phyloP scores from a whole-genome alignment of 2,888 invertebrate species.

The Chloroclysta siterata region DNA sequence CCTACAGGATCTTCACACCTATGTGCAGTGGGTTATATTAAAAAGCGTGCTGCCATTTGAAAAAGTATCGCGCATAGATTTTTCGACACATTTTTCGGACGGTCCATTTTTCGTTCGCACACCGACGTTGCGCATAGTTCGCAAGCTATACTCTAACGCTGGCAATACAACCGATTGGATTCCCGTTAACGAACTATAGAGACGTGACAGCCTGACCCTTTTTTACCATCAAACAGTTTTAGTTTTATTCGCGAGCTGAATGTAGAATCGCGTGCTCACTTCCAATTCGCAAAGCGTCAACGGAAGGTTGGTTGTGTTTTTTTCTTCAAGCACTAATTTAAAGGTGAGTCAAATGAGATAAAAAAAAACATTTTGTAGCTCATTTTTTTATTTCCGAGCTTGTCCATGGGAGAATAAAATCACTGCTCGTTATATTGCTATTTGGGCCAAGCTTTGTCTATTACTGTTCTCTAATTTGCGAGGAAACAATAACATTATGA shows the following conservation, averaged over 20 bases:
- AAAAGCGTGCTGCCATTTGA: neutral
- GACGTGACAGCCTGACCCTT: conserved; percentile 53
- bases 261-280: conserved; percentile 18
- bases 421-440: too few species aligned
- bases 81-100: conserved; percentile 11
- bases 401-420: too few species aligned
- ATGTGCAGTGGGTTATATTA: neutral
- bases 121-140: conserved; percentile 24
- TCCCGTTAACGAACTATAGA: conserved; percentile 62
- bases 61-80: conserved; percentile 15
- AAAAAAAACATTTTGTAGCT: too few species aligned
- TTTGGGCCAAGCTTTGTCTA: too few species aligned
- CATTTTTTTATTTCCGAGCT: too few species aligned
- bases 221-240: conserved; percentile 54
- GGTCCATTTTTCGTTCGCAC: conserved; percentile 9
- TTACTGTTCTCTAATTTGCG: too few species aligned
- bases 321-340: neutral
- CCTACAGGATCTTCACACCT: neutral
- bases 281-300: conserved; percentile 4
- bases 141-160: conserved; percentile 14
- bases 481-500: too few species aligned
- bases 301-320: neutral
- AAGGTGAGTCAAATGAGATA: too few species aligned
- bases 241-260: conserved; percentile 44
- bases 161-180: conserved; percentile 54